A percentile compares a stretch with the other conserved stretches of the same genome.
phyloP scores from a whole-genome alignment of 2,888 invertebrate species.

The Synergus japonicus region DNA sequence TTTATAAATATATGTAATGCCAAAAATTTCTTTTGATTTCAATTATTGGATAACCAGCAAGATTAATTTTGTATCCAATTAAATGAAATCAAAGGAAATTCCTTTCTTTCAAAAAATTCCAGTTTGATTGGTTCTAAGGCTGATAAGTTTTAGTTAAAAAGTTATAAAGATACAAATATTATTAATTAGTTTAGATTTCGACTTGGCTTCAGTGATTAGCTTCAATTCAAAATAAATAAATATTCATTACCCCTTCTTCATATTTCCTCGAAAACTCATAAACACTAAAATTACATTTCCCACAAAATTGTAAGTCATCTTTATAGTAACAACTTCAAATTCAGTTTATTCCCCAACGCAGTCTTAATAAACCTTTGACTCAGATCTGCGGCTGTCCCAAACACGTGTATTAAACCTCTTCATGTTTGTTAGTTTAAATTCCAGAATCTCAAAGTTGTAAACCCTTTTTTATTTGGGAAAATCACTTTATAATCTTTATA shows the following conservation, averaged over 20 bases:
- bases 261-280: not conserved
- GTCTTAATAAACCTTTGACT: conserved; percentile 29
- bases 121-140: too few relatives aligned
- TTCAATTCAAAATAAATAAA: not conserved
- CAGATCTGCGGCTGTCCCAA: conserved; percentile 8
- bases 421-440: conserved; percentile 28
- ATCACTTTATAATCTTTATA: not conserved
- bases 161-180: too few relatives aligned
- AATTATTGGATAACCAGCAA: too few relatives aligned
- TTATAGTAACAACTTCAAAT: not conserved
- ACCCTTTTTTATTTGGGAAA: not conserved
- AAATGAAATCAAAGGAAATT: too few relatives aligned
- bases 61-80: too few relatives aligned
- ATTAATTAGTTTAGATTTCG: too few relatives aligned
- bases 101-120: too few relatives aligned
- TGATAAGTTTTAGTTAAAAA: too few relatives aligned
- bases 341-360: not conserved
- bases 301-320: not conserved
- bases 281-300: not conserved
- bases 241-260: accelerated
- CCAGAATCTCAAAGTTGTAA: not conserved
- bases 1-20: too few relatives aligned
- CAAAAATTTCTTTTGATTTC: too few relatives aligned
- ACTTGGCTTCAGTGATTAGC: not conserved
- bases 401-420: conserved; percentile 1